A percentile compares a stretch with the other conserved stretches of the same genome.
Conservation (phyloP, 2,797 vertebrate species). For the Leptodactylus fallax region DNA sequence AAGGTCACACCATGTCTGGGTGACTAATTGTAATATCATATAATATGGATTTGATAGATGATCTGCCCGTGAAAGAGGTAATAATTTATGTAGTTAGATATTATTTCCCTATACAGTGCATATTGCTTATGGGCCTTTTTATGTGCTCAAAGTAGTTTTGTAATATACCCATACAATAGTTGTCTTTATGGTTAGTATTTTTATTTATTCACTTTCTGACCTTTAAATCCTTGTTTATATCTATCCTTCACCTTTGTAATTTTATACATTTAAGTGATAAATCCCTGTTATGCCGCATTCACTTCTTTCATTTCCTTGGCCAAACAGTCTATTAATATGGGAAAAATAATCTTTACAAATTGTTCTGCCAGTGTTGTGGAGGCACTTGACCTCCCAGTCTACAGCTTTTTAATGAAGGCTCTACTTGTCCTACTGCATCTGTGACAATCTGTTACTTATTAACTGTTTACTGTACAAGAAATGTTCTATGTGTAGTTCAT, state of each 20-base stretch:
- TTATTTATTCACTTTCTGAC: not conserved
- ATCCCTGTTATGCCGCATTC: not conserved
- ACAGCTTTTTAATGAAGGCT: constrained; percentile 29
- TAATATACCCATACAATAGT: not conserved
- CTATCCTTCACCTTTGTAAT: constrained; percentile 16
- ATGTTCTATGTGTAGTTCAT: not conserved
- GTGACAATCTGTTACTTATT: not conserved
- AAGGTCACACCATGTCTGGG: no score
- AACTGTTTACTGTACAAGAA: not conserved
- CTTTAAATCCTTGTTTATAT: not conserved
- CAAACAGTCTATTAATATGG: constrained; percentile 25
- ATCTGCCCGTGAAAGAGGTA: not conserved
- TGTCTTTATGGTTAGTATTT: not conserved
- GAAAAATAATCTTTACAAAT: constrained; percentile 41
- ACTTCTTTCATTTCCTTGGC: not conserved
- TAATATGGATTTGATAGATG: not conserved
- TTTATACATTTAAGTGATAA: not conserved
- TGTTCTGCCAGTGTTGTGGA: constrained; percentile 17
- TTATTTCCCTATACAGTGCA: no score
- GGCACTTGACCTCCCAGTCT: constrained; percentile 35
- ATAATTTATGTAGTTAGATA: not conserved
- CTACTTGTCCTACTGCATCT: not conserved
- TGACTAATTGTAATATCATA: not conserved
- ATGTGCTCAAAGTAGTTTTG: not conserved
- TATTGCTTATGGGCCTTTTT: not conserved